These are phyloP conservation scores for Carcharodon carcharias DNA, from an alignment of 2,797 vertebrate genomes.

Conservation along the genomic window DNA sequence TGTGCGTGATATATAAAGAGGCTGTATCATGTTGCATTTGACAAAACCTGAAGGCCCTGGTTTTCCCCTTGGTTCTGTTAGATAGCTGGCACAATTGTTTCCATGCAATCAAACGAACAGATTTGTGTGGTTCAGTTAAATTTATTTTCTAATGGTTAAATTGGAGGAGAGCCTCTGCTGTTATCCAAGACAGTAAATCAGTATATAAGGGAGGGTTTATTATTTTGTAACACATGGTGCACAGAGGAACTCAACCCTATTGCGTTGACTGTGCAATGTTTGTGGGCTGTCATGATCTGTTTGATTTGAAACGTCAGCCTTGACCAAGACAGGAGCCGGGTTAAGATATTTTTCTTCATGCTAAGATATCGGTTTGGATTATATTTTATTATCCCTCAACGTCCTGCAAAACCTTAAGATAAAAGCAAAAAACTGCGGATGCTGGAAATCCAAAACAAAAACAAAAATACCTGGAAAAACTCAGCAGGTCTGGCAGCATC, in stretches of 20 bases:
- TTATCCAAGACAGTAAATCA: background rate
- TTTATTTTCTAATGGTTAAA: background rate
- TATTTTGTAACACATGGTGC: background rate
- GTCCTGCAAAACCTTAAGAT: background rate
- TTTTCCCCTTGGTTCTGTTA: slow-evolving; percentile 8
- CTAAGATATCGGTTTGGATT: background rate
- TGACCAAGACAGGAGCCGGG: background rate
- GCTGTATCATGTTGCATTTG: background rate
- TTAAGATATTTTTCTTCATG: background rate
- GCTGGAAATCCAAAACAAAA: too few species aligned
- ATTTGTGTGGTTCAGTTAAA: background rate
- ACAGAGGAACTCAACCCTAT: too few species aligned
- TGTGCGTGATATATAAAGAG: background rate
- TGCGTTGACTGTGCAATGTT: background rate
- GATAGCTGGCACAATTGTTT: background rate
- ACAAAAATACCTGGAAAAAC: too few species aligned
- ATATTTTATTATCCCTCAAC: background rate
- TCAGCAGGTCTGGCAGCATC: too few species aligned
- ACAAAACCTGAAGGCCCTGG: background rate
- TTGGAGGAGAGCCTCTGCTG: background rate
- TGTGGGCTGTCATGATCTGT: background rate
- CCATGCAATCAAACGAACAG: background rate
- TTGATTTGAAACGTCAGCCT: background rate
- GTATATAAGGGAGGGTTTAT: background rate
- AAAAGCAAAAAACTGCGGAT: too few species aligned